Evolutionary conservation across 2,888 invertebrate genomes (phyloP).

Genomic region (Drosophila meridiana): DNA sequence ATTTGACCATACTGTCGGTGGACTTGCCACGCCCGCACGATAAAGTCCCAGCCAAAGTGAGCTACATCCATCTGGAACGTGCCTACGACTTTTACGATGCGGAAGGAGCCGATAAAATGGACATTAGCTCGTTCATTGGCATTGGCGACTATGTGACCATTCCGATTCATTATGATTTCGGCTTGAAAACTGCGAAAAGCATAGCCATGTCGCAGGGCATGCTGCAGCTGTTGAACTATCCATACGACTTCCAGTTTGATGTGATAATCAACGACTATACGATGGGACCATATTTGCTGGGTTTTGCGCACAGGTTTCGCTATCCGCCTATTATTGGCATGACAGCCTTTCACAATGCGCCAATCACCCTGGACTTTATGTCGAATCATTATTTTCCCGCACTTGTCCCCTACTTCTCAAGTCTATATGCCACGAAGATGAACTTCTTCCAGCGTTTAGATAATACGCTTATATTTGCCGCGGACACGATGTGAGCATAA

Average conservation of each 20-base stretch:
- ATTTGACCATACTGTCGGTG: slow-evolving; percentile 65
- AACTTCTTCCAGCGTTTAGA: slow-evolving; percentile 62
- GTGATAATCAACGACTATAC: slow-evolving; percentile 81
- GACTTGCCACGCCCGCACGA: slow-evolving; percentile 47
- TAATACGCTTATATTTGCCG: slow-evolving; percentile 61
- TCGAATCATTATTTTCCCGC: slow-evolving; percentile 72
- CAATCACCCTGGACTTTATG: slow-evolving; percentile 56
- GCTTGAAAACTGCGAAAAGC: slow-evolving; percentile 21
- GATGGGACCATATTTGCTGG: slow-evolving; percentile 74
- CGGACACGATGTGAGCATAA: slow-evolving; percentile 56
- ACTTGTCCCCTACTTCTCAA: slow-evolving; percentile 63
- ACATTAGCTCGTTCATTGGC: slow-evolving; percentile 41
- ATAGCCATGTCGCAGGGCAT: slow-evolving; percentile 61
- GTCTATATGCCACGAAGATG: slow-evolving; percentile 60
- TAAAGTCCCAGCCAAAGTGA: slow-evolving; percentile 56
- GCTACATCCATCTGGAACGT: slow-evolving; percentile 73
- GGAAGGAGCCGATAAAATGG: slow-evolving; percentile 7
- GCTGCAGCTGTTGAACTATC: slow-evolving; percentile 66
- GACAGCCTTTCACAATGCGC: slow-evolving; percentile 64
- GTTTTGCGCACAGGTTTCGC: slow-evolving; percentile 77
- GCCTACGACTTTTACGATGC: slow-evolving; percentile 49
- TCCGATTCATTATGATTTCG: slow-evolving; percentile 41
- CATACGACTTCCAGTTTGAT: slow-evolving; percentile 78
- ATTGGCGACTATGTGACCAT: slow-evolving; percentile 39
- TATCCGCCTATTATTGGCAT: slow-evolving; percentile 79